Evolutionary conservation across 1,140 invertebrate genomes (phyloP).

Genomic region (Choristoneura fumiferana): DNA sequence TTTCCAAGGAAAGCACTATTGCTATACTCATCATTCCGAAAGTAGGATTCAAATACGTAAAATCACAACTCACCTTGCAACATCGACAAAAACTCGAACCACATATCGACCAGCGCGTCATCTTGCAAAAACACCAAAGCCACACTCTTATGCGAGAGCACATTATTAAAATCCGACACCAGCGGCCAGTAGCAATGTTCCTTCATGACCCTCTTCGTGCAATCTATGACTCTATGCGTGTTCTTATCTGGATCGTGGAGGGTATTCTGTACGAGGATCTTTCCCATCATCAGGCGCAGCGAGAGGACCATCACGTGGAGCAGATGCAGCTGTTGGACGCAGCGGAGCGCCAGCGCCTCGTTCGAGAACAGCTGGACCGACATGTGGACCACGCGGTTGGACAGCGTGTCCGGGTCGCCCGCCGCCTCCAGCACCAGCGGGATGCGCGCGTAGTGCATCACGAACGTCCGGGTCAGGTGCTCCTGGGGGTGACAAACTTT

Average conservation of each 20-base stretch:
- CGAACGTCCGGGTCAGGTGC: slow-evolving; percentile 95
- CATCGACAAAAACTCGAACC: slow-evolving; percentile 95
- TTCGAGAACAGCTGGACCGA: slow-evolving; percentile 97
- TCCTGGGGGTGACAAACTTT: slow-evolving; percentile 80
- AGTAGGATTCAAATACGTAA: slow-evolving; percentile 25
- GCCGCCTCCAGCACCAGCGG: slow-evolving; percentile 93
- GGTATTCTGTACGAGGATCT: slow-evolving; percentile 92
- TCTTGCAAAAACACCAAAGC: slow-evolving; percentile 94
- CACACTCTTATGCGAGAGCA: slow-evolving; percentile 95
- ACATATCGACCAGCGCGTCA: slow-evolving; percentile 92
- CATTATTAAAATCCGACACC: slow-evolving; percentile 97
- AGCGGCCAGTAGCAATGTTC: slow-evolving; percentile 99
- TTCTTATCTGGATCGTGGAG: slow-evolving; percentile 90
- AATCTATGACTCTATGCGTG: slow-evolving; percentile 95
- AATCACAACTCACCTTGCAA: slow-evolving; percentile 88
- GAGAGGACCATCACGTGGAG: slow-evolving; percentile 97
- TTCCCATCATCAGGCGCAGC: slow-evolving; percentile 95
- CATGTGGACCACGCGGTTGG: slow-evolving; percentile 97
- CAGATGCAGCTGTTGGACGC: slow-evolving; percentile 93
- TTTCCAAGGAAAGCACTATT: too few species aligned
- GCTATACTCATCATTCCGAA: too few species aligned
- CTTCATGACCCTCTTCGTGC: slow-evolving; percentile 94
- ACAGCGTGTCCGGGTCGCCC: slow-evolving; percentile 92
- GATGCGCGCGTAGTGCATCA: slow-evolving; percentile 96
- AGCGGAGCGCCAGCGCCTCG: slow-evolving; percentile 91